Evolutionary conservation across 2,113 vertebrate genomes (phyloP).

Genomic region (Tinamus guttatus): DNA sequence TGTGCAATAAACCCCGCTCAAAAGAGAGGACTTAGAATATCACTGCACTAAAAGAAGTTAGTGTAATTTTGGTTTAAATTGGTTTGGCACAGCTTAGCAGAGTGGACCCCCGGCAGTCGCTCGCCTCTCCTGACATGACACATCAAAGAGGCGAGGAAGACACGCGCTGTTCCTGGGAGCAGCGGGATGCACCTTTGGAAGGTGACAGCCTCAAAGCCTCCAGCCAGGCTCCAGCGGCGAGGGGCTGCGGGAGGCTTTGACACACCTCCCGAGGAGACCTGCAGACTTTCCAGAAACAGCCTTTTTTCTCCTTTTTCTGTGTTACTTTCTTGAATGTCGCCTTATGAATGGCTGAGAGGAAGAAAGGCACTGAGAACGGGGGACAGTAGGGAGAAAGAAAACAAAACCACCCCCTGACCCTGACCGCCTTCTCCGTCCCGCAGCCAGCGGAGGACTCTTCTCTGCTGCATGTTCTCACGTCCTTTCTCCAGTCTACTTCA

Average conservation of each 20-base stretch:
- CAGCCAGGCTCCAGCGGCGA: conserved; percentile 54
- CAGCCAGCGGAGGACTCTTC: not conserved
- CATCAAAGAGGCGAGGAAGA: conserved; percentile 89
- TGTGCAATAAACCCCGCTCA: not conserved
- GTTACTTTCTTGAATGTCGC: not conserved
- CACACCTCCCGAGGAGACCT: conserved; percentile 16
- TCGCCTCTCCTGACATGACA: conserved; percentile 89
- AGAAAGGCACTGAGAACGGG: not conserved
- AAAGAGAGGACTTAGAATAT: not conserved
- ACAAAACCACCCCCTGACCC: not conserved
- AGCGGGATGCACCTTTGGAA: conserved; percentile 80
- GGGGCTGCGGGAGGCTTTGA: conserved; percentile 53
- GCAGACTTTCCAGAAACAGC: conserved; percentile 50
- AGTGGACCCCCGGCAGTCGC: conserved; percentile 74
- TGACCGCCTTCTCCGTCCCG: not conserved
- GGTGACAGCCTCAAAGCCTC: conserved; percentile 83
- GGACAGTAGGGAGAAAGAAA: not conserved
- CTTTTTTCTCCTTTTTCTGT: not conserved
- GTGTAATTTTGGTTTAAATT: conserved; percentile 37
- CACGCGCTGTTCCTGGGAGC: conserved; percentile 81
- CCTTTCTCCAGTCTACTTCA: not conserved
- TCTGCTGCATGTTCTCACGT: not conserved
- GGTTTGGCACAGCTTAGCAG: conserved; percentile 81
- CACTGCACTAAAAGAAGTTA: not conserved
- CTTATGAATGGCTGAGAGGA: not conserved